Conservation (phyloP, 1,140 invertebrate species). For the Drosophila ercepeae region DNA sequence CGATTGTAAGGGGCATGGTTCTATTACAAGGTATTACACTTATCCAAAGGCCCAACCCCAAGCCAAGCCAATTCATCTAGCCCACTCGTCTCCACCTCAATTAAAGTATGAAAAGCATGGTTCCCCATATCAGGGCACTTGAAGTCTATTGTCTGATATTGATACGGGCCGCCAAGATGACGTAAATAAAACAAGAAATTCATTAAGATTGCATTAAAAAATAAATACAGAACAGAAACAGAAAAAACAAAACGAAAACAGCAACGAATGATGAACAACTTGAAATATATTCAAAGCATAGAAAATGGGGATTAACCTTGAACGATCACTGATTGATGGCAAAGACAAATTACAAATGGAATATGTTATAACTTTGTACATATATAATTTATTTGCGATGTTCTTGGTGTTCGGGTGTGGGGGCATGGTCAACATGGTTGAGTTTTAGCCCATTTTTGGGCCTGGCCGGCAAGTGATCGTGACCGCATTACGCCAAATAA, state of each 20-base stretch:
- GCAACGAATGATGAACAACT: constrained; percentile 25
- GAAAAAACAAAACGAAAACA: background rate
- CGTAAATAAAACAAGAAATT: constrained; percentile 52
- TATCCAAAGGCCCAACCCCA: constrained; percentile 10
- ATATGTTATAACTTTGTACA: constrained; percentile 4
- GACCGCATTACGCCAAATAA: constrained; percentile 68
- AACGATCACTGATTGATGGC: constrained; percentile 39
- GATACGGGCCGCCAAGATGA: constrained; percentile 39
- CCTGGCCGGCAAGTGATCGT: constrained; percentile 45
- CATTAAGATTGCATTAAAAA: constrained; percentile 49
- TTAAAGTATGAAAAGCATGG: constrained; percentile 9
- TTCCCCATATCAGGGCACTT: constrained; percentile 32
- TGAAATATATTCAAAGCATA: constrained; percentile 36
- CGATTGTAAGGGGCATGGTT: constrained; percentile 20
- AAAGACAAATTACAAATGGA: constrained; percentile 39
- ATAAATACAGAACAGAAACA: background rate
- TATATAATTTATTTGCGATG: constrained; percentile 9
- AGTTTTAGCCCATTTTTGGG: constrained; percentile 71
- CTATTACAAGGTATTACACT: constrained; percentile 18
- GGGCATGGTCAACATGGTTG: constrained; percentile 57
- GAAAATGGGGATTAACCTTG: constrained; percentile 48
- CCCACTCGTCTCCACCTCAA: constrained; percentile 20
- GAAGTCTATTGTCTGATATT: constrained; percentile 41
- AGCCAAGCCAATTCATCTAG: constrained; percentile 35
- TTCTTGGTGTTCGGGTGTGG: constrained; percentile 6